Conservation (phyloP, 2,888 invertebrate genomes). For the Rutpela maculata region DNA sequence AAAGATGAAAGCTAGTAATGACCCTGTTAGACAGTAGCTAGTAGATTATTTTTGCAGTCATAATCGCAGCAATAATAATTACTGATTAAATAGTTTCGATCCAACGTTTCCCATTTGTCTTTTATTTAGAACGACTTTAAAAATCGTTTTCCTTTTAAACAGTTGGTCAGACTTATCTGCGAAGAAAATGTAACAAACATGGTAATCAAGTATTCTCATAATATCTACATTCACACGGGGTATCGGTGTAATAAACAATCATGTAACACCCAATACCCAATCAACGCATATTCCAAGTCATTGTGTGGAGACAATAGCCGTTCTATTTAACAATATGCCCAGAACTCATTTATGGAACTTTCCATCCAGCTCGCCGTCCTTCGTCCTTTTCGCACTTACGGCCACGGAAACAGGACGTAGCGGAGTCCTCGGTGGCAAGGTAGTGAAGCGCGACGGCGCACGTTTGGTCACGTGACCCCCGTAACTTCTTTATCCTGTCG, state of each 20-base stretch:
- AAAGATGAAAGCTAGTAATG: too few species aligned
- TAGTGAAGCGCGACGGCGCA: conserved; percentile 71
- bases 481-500: conserved; percentile 72
- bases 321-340: conserved; percentile 57
- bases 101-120: too few species aligned
- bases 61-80: too few species aligned
- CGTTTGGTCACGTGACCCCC: conserved; percentile 70
- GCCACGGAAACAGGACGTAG: conserved; percentile 20
- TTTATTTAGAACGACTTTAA: too few species aligned
- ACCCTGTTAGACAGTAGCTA: too few species aligned
- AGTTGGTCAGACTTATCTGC: not conserved
- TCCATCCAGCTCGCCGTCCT: not conserved
- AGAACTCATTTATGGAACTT: conserved; percentile 14
- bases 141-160: not conserved
- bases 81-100: too few species aligned
- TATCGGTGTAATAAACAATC: conserved; percentile 34
- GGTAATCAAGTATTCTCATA: not conserved
- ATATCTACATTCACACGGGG: conserved; percentile 27
- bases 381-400: conserved; percentile 41
- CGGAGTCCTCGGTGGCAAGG: conserved; percentile 61
- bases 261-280: conserved; percentile 52
- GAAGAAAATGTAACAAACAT: not conserved
- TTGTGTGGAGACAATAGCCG: conserved; percentile 59
- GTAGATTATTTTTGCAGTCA: too few species aligned
- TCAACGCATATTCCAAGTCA: conserved; percentile 63